Conservation (phyloP, 1,140 invertebrate genomes). For the Drosophila tsacasi region DNA sequence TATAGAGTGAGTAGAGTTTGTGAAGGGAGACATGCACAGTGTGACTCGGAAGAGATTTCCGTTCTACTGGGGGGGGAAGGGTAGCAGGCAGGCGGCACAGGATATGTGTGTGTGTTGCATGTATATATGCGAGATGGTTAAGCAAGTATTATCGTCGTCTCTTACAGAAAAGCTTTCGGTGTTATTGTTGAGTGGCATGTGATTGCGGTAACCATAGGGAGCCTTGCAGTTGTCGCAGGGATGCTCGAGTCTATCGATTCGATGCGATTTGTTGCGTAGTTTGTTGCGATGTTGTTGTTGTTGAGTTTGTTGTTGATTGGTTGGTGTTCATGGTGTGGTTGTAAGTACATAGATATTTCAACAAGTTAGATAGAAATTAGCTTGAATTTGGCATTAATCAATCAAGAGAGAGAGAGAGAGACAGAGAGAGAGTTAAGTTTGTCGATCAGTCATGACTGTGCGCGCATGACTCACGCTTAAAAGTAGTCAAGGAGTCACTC, state of each 20-base stretch:
- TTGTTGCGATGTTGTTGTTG: slow-evolving; percentile 43
- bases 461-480: slow-evolving; percentile 18
- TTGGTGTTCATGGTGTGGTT: slow-evolving; percentile 56
- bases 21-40: slow-evolving; percentile 7
- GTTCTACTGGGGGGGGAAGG: neutral
- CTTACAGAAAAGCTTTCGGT: slow-evolving; percentile 87
- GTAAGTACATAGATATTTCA: slow-evolving; percentile 48
- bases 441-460: neutral
- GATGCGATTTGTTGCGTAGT: slow-evolving; percentile 25
- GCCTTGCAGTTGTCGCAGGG: slow-evolving; percentile 86
- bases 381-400: slow-evolving; percentile 28
- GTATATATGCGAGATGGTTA: slow-evolving; percentile 4
- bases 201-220: slow-evolving; percentile 89
- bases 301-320: slow-evolving; percentile 40
- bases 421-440: neutral
- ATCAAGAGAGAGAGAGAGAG: neutral
- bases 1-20: neutral
- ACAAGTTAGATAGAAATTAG: slow-evolving; percentile 45
- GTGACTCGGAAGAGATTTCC: neutral
- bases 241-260: slow-evolving; percentile 66
- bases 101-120: neutral
- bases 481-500: neutral
- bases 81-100: slow-evolving; percentile 8
- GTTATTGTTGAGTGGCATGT: slow-evolving; percentile 87
- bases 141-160: slow-evolving; percentile 31